These are phyloP conservation scores for Lepidostoma basale DNA, from an alignment of 1,140 invertebrate genomes.

Conservation along the genomic window DNA sequence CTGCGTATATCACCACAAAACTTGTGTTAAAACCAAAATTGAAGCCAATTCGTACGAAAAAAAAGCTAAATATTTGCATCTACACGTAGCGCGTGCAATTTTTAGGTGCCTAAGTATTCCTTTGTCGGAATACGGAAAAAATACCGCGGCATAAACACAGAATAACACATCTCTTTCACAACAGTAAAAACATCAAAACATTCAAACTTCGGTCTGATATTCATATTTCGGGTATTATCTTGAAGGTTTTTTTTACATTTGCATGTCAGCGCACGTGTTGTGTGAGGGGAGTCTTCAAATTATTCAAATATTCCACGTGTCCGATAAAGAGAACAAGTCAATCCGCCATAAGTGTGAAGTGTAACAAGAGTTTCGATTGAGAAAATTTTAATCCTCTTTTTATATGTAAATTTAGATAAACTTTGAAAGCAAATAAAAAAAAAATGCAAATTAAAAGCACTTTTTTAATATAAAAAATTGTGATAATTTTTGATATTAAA, in stretches of 20 bases:
- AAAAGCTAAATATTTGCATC: background rate
- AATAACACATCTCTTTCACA: background rate
- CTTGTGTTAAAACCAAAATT: background rate
- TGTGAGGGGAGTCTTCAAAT: background rate
- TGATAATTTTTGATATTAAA: too few species aligned
- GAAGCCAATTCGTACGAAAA: slow-evolving; percentile 13
- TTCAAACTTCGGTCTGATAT: background rate
- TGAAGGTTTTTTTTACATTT: slow-evolving; percentile 1
- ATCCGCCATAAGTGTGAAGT: background rate
- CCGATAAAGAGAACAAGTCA: slow-evolving; percentile 5
- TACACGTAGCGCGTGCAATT: background rate
- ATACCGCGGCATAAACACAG: too few species aligned
- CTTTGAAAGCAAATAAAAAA: too few species aligned
- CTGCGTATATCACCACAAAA: too few species aligned
- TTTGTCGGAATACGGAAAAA: background rate
- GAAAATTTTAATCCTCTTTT: background rate
- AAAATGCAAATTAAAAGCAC: too few species aligned
- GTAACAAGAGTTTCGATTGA: background rate
- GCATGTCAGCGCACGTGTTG: background rate
- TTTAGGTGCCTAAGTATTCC: background rate
- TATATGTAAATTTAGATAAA: too few species aligned
- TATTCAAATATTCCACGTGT: slow-evolving; percentile 13
- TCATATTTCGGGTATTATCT: slow-evolving; percentile 11
- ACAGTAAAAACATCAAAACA: background rate
- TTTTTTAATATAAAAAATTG: too few species aligned